Conservation (phyloP, 1,140 invertebrate genomes). For the Stegodyphus mimosarum region DNA sequence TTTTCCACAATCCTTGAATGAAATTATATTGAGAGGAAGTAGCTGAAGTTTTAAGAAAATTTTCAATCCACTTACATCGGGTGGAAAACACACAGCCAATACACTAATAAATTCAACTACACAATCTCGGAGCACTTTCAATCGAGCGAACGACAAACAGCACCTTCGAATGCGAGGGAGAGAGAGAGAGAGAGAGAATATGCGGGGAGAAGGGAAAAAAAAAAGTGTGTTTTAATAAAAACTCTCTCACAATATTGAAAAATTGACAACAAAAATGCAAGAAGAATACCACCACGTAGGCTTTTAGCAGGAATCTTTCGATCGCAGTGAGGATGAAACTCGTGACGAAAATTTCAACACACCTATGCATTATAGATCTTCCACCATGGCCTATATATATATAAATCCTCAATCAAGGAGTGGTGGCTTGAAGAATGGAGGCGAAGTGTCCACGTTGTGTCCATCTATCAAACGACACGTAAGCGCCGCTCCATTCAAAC, state of each 20-base stretch:
- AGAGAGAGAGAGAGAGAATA: too few relatives aligned
- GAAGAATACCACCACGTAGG: neutral
- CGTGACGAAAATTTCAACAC: neutral
- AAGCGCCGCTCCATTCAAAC: neutral
- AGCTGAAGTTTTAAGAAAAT: neutral
- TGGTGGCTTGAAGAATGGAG: neutral
- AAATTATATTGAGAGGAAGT: too few relatives aligned
- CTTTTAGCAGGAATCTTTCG: neutral
- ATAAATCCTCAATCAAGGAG: neutral
- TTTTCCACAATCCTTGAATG: too few relatives aligned
- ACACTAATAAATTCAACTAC: neutral
- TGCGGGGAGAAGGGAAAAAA: too few relatives aligned
- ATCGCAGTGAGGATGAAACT: neutral
- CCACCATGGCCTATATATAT: neutral
- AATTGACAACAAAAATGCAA: neutral
- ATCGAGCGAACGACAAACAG: too few relatives aligned
- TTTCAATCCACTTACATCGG: neutral
- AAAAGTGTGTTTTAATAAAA: too few relatives aligned
- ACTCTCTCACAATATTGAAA: neutral
- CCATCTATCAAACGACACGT: neutral
- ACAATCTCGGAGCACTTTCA: neutral
- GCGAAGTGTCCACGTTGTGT: neutral
- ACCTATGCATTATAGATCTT: neutral
- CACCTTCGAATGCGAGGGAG: too few relatives aligned
- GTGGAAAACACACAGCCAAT: neutral